A percentile compares a stretch with the other conserved stretches of the same genome.
These are phyloP conservation scores for Acanthacorydalis orientalis DNA, from an alignment of 2,888 invertebrate species.

Conservation along the genomic window DNA sequence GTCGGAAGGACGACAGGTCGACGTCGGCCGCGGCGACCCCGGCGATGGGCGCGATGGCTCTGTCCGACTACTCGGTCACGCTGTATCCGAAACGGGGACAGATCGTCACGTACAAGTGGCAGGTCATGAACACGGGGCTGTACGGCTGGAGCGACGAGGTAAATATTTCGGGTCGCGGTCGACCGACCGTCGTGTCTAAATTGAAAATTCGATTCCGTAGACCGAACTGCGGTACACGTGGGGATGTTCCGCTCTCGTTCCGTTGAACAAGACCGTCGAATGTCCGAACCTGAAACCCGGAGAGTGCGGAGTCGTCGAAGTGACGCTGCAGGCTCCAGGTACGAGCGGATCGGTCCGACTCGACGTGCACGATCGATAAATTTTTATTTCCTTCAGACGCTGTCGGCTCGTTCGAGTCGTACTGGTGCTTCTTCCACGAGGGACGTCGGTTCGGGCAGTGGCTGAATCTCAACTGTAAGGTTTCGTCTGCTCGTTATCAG, in stretches of 20 bases:
- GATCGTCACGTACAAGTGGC: slow-evolving; percentile 23
- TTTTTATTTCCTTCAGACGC: slow-evolving; percentile 12
- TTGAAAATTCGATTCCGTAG: slow-evolving; percentile 14
- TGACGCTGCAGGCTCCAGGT: slow-evolving; percentile 23
- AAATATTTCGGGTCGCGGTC: slow-evolving; percentile 8
- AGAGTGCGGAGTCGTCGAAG: slow-evolving; percentile 20
- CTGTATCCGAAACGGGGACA: slow-evolving; percentile 22
- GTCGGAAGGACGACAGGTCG: not conserved
- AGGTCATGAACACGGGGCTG: slow-evolving; percentile 23
- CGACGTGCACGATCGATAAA: not conserved
- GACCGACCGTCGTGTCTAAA: too few relatives aligned
- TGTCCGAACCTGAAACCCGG: slow-evolving; percentile 24
- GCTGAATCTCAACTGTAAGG: slow-evolving; percentile 23
- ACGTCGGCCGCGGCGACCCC: not conserved
- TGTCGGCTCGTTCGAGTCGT: slow-evolving; percentile 21
- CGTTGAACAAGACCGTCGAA: slow-evolving; percentile 17
- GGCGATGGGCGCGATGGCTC: slow-evolving; percentile 13
- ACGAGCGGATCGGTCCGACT: slow-evolving; percentile 6
- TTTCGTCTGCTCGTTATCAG: slow-evolving; percentile 15
- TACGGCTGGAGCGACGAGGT: slow-evolving; percentile 22
- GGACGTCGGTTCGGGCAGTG: slow-evolving; percentile 26
- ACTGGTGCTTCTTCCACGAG: slow-evolving; percentile 27
- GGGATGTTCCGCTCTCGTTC: slow-evolving; percentile 24
- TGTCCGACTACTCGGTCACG: slow-evolving; percentile 11
- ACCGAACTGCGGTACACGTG: slow-evolving; percentile 25